Evolutionary conservation across 2,113 vertebrate genomes (phyloP).

Genomic region (Nannobrachium achirus): DNA sequence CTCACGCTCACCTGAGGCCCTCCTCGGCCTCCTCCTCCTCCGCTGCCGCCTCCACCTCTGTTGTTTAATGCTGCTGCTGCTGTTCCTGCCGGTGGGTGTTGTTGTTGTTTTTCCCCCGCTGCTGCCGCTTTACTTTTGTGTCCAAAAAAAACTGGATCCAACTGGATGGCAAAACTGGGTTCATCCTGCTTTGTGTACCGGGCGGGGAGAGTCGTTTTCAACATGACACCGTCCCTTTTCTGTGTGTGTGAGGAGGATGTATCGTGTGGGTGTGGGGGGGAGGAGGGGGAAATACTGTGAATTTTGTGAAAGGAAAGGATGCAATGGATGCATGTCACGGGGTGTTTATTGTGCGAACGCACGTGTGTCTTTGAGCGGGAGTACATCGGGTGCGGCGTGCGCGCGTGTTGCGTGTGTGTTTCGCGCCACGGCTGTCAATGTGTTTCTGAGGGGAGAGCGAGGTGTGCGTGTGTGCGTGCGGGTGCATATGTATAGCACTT

Average conservation of each 20-base stretch:
- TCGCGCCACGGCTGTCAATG: neutral
- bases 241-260: constrained; percentile 5
- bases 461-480: neutral
- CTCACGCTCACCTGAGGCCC: constrained; percentile 42
- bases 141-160: constrained; percentile 42
- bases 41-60: too few relatives aligned
- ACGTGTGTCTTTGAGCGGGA: neutral
- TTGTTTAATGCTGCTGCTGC: too few relatives aligned
- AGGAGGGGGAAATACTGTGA: neutral
- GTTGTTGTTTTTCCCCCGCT: neutral
- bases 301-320: constrained; percentile 9
- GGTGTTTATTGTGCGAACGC: neutral
- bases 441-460: neutral
- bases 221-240: constrained; percentile 3
- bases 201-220: constrained; percentile 35
- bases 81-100: too few relatives aligned
- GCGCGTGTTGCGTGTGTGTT: too few relatives aligned
- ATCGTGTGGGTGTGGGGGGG: neutral
- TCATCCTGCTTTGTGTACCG: constrained; percentile 16
- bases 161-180: constrained; percentile 40
- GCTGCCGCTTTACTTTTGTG: constrained; percentile 9
- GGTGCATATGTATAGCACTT: neutral
- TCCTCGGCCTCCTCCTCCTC: too few relatives aligned
- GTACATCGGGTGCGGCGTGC: too few relatives aligned
- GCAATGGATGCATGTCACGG: constrained; percentile 7